phyloP scores from a whole-genome alignment of 2,113 vertebrate genomes.

The Eptesicus fuscus region DNA sequence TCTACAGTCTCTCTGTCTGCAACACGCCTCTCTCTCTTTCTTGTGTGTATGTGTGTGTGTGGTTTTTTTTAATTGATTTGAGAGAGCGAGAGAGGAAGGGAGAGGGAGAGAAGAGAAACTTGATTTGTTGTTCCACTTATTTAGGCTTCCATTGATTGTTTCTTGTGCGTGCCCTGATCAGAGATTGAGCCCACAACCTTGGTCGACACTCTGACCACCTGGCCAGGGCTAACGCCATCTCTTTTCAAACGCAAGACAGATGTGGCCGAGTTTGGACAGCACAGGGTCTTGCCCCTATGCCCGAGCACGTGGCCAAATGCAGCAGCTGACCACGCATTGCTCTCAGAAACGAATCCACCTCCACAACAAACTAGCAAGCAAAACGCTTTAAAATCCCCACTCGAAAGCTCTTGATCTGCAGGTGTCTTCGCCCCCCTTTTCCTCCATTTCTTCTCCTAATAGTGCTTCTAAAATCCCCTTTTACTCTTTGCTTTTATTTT shows the following conservation, averaged over 20 bases:
- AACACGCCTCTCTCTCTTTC: neutral
- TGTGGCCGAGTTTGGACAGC: neutral
- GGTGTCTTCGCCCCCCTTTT: neutral
- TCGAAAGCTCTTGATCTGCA: neutral
- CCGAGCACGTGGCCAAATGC: neutral
- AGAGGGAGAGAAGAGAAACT: neutral
- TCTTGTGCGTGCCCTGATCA: neutral
- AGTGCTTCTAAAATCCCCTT: neutral
- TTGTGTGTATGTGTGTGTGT: too few relatives aligned
- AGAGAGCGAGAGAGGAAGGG: neutral
- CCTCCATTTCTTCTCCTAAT: neutral
- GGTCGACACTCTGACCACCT: neutral
- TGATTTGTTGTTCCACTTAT: neutral
- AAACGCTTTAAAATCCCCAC: neutral
- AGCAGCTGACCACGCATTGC: rapidly evolving
- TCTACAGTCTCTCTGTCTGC: neutral
- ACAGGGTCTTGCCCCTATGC: too few relatives aligned
- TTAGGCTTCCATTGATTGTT: neutral
- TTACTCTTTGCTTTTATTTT: neutral
- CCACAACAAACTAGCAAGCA: neutral
- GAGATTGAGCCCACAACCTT: neutral
- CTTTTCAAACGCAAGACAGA: neutral
- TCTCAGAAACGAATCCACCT: neutral
- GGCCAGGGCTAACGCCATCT: neutral
- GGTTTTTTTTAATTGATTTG: neutral